A percentile compares a stretch with the other conserved stretches of the same genome.
These are phyloP conservation scores for Aphis craccivora DNA, from an alignment of 1,140 invertebrate genomes.

Conservation along the genomic window DNA sequence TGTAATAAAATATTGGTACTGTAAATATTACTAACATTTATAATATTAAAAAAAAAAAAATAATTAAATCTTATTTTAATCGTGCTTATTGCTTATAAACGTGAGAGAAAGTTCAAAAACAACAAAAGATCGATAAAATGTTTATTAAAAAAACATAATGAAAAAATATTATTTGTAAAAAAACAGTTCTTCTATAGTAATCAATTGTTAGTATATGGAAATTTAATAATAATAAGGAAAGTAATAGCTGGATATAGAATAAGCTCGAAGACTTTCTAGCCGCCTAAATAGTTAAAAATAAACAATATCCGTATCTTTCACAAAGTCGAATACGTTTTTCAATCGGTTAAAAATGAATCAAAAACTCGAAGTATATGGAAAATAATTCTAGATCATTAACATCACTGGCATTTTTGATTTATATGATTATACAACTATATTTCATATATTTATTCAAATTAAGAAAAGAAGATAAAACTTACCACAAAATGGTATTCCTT, in stretches of 20 bases:
- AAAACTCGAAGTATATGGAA: neutral
- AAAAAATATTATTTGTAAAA: conserved; percentile 26
- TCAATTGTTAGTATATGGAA: conserved; percentile 12
- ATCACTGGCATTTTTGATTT: neutral
- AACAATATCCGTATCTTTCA: neutral
- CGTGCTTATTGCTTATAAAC: neutral
- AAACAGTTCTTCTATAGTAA: conserved; percentile 35
- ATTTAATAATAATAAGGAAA: conserved; percentile 48
- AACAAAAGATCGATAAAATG: conserved; percentile 11
- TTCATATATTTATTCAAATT: conserved; percentile 3
- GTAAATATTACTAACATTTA: neutral
- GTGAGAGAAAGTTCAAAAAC: conserved; percentile 47
- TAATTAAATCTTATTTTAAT: conserved; percentile 28
- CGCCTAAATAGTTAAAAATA: neutral
- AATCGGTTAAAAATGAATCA: conserved; percentile 15
- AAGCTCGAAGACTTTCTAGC: conserved; percentile 40
- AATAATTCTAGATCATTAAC: neutral
- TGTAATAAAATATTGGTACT: neutral
- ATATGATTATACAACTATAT: neutral
- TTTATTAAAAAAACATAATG: conserved; percentile 37
- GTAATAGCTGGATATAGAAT: neutral
- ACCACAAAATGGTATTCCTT: conserved; percentile 94
- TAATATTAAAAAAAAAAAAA: neutral
- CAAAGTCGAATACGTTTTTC: neutral
- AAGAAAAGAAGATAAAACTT: conserved; percentile 66